These are phyloP conservation scores for Carterocephalus palaemon DNA, from an alignment of 2,888 invertebrate species.

Conservation along the genomic window DNA sequence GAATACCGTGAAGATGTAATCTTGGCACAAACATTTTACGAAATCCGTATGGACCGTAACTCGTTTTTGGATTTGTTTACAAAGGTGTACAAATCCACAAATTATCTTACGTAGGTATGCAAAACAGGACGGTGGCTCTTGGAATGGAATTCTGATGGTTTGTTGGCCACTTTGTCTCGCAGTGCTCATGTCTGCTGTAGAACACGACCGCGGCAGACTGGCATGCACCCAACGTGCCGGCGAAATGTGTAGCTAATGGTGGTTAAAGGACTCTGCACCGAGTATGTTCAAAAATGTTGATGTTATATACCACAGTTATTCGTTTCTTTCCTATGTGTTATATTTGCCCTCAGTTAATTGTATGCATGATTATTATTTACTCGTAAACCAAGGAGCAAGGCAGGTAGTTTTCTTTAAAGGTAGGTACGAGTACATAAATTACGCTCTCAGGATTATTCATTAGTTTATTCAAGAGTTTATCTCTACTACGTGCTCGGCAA, in stretches of 20 bases:
- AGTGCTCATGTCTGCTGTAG: constrained; percentile 51
- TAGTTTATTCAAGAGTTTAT: constrained; percentile 7
- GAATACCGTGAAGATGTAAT: constrained; percentile 13
- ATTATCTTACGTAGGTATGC: constrained; percentile 12
- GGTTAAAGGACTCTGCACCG: constrained; percentile 13
- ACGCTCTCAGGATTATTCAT: constrained; percentile 5
- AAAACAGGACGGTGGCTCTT: constrained; percentile 33
- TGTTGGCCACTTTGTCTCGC: constrained; percentile 46
- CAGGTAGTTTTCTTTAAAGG: not conserved
- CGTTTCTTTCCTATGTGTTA: no score
- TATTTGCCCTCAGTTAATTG: constrained; percentile 7
- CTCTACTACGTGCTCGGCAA: constrained; percentile 5
- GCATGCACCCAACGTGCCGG: constrained; percentile 51
- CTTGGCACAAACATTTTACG: not conserved
- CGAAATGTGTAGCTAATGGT: constrained; percentile 62
- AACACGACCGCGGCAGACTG: constrained; percentile 57
- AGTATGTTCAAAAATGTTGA: no score
- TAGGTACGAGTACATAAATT: constrained; percentile 4
- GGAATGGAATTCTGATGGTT: constrained; percentile 59
- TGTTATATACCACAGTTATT: no score
- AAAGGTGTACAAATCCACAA: constrained; percentile 3
- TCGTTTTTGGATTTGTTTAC: constrained; percentile 9
- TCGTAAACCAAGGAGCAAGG: not conserved
- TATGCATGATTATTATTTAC: constrained; percentile 1
- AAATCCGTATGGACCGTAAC: constrained; percentile 35